Evolutionary conservation across 2,888 invertebrate genomes (phyloP), one percentile per base, ranked within the genome.

Genomic region (Pollenia angustigena): DNA sequence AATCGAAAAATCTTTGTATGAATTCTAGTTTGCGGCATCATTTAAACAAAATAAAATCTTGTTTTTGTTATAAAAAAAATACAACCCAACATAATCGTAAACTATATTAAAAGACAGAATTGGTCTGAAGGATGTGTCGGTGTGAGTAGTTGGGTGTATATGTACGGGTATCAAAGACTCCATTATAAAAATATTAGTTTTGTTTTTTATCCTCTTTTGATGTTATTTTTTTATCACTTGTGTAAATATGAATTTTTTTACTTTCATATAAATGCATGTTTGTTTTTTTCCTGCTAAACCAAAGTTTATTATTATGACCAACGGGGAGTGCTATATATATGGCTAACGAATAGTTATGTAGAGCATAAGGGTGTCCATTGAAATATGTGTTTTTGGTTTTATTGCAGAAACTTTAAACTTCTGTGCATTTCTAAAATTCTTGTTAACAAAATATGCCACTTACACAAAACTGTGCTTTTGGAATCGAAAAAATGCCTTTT

Each of bases 101-200:
- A 78, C 48, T 58, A 69, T 56, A n/a, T 56, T 64, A 48, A 48
- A 50, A 10, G 11, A 18, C 56, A 66, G 50, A 69, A 40, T 46
- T 44, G 40, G 62, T 6, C 48, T 1, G 10, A 68, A 56, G 18
- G 54, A 72, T 14, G 46, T n/a, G 72, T 44, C 32, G 32, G 10
- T 40, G 32, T 64, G 42, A 32, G 54, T 23, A n/a, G 23, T 54
- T 58, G 32, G 32, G 54, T 40, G 16, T 69, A 1, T 52, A 52
- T 42, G 40, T 32, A 44, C n/a, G 23, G 62, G 14, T 76, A 75
- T 52, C 58, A 76, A 68, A 62, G 50, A 85, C 79, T 85, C 82
- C 69, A 82, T 85, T 85, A 85, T 79, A 82, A 82, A 85, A 80
- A 75, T 82, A 85, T 85, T 75, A 74, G 68, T 54, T 69, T 74